Evolutionary conservation across 2,113 vertebrate species (phyloP), one percentile per base, ranked within the genome.

Genomic region (Leiothrix lutea): DNA sequence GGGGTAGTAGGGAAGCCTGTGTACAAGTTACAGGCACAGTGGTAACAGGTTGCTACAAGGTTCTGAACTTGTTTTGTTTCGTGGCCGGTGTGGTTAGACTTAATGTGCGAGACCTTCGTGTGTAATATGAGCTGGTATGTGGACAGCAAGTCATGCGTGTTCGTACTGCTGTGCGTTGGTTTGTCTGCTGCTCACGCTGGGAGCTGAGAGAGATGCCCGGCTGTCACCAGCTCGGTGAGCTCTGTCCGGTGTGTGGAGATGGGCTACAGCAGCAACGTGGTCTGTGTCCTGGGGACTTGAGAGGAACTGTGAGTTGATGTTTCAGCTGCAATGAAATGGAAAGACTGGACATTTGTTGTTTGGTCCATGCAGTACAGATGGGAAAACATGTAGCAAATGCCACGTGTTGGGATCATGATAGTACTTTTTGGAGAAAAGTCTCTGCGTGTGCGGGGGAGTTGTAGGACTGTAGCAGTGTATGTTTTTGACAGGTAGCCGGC

Each of bases 31-130:
- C 11, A 83, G 86, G 31, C 53, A 8, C 23, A 11, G 80, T 56
- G 66, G 81, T 94, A 89, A 67, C 89, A 92, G 86, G 86, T 91
- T 94, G 73, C 70, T 95, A 7, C 87, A 87, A 87, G 91, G 93
- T 89, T 91, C 61, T 53, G 70, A 84, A 65, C 86, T 94, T 94
- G 73, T 95, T 94, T 94, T 83, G 35, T 85, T 89, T 56, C 42
- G 83, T 94, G 91, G 86, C 73, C 16, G 1, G 2, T 48, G 80
- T 87, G 95, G 94, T 94, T 80, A 91, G 38, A 25, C 47, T 54
- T 92, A 94, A 70, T 84, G 77, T 91, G 38, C 0, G 12, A 90
- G 92, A 74, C 56, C 58, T 88, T 77, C 23, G 1, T 90, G 92
- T 88, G 93, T 94, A 93, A 86, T 86, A 71, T 2, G 80, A 92